Conservation (phyloP, 2,113 vertebrate species). For the Sinosuthora webbiana region DNA sequence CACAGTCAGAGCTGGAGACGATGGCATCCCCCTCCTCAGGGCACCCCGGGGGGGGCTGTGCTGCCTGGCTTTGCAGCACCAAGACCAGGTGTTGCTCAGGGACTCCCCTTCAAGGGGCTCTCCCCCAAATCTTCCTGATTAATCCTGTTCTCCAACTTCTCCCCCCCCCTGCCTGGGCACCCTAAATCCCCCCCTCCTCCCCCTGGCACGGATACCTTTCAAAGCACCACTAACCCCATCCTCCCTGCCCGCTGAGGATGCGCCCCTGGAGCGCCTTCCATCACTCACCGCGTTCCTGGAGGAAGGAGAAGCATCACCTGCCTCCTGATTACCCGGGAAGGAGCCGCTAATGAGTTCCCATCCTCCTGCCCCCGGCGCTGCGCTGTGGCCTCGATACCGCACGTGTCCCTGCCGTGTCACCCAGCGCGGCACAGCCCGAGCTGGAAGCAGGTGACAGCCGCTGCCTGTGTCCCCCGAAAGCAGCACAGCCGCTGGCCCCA, state of each 20-base stretch:
- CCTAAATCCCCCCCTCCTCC: no score
- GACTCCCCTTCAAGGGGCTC: background rate
- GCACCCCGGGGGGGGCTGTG: rapidly evolving
- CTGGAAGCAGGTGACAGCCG: background rate
- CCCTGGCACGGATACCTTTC: rapidly evolving
- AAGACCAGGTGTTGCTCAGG: background rate
- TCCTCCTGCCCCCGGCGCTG: background rate
- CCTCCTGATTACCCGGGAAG: background rate
- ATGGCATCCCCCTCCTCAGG: background rate
- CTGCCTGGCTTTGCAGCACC: background rate
- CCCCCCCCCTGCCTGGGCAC: background rate
- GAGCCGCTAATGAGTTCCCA: background rate
- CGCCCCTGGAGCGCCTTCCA: background rate
- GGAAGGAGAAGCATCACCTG: background rate
- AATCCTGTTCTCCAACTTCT: background rate
- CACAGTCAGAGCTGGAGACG: background rate
- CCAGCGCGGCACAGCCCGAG: background rate
- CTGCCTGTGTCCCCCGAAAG: background rate
- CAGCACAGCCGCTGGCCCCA: background rate
- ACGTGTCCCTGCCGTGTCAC: background rate
- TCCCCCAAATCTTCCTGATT: background rate
- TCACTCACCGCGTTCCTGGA: background rate
- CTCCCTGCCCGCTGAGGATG: rapidly evolving
- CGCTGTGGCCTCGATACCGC: background rate
- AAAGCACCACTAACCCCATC: background rate